Conservation (phyloP, 2,888 invertebrate species). For the Alitta virens region DNA sequence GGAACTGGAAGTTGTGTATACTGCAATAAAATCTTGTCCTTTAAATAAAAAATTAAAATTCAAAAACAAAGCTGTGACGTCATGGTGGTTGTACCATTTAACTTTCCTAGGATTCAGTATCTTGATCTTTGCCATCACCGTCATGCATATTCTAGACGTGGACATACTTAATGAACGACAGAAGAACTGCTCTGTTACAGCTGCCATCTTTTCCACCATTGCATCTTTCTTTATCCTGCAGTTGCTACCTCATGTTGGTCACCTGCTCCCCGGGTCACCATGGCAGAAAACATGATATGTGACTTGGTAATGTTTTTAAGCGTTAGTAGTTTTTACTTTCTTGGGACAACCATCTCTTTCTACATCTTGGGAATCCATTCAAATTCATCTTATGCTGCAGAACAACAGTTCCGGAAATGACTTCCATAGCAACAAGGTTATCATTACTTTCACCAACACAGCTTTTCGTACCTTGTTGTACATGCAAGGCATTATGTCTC, state of each 20-base stretch:
- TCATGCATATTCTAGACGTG: too few species aligned
- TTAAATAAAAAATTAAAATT: too few species aligned
- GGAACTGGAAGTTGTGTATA: too few species aligned
- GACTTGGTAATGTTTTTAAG: not conserved
- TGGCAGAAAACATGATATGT: not conserved
- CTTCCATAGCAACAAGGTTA: too few species aligned
- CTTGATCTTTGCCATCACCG: too few species aligned
- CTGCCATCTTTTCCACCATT: not conserved
- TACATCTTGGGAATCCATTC: not conserved
- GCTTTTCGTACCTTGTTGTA: not conserved
- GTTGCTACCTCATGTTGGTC: not conserved
- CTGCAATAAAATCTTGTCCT: too few species aligned
- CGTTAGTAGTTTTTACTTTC: not conserved
- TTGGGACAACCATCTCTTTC: not conserved
- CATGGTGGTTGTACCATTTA: too few species aligned
- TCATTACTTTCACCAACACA: not conserved
- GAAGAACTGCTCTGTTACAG: not conserved
- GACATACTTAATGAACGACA: not conserved
- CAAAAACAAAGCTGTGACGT: too few species aligned
- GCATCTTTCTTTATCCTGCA: not conserved
- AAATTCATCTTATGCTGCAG: too few species aligned
- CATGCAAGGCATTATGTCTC: too few species aligned
- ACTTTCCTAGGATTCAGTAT: too few species aligned
- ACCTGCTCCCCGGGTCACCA: not conserved
- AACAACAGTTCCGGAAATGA: too few species aligned